Conservation (phyloP, 2,888 invertebrate species). For the Allygus modestus region DNA sequence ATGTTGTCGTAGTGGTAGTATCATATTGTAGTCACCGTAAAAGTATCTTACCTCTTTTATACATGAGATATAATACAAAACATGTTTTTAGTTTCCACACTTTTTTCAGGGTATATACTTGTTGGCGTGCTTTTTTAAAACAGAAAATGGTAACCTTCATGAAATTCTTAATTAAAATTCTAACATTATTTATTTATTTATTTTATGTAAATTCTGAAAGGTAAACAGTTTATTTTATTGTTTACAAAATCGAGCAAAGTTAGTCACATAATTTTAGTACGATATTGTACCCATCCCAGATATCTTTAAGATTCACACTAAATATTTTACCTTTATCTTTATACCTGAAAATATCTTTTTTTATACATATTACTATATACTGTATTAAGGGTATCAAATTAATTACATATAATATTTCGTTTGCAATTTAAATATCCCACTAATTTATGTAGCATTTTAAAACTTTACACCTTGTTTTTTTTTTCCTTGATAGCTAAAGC, state of each 20-base stretch:
- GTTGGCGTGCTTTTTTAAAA: too few relatives aligned
- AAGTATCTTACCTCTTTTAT: background rate
- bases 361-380: background rate
- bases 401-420: too few relatives aligned
- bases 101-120: too few relatives aligned
- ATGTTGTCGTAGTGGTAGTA: constrained; percentile 37
- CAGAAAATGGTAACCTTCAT: too few relatives aligned
- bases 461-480: background rate
- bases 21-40: background rate
- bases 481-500: background rate
- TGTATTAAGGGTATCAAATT: background rate
- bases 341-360: background rate
- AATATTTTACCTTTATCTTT: background rate
- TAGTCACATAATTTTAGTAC: background rate
- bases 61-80: background rate
- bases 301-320: background rate
- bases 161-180: too few relatives aligned
- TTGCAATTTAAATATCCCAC: too few relatives aligned
- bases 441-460: too few relatives aligned
- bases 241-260: too few relatives aligned
- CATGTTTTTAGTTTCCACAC: background rate
- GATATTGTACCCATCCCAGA: background rate
- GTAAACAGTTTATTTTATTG: too few relatives aligned
- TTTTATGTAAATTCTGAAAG: too few relatives aligned
- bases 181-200: too few relatives aligned